Evolutionary conservation across 2,113 vertebrate species (phyloP).

Genomic region (Ceratotherium simum): DNA sequence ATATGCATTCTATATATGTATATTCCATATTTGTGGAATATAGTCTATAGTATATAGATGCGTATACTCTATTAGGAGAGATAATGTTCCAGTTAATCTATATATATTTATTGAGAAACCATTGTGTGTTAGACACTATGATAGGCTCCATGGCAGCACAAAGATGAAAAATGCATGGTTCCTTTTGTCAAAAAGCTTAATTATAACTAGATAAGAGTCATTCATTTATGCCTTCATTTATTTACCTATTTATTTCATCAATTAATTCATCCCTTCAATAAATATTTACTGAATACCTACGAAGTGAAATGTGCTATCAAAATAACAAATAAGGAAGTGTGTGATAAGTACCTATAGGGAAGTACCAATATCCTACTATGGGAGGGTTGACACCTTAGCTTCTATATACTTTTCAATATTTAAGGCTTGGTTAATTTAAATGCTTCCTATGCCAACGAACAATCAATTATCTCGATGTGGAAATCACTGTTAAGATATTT

Average conservation of each 20-base stretch:
- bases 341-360: background rate
- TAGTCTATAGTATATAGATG: background rate
- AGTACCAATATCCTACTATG: background rate
- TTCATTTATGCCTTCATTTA: background rate
- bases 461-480: background rate
- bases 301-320: background rate
- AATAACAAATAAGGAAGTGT: background rate
- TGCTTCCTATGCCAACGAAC: background rate
- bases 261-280: background rate
- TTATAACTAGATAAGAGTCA: background rate
- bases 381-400: background rate
- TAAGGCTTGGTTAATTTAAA: background rate
- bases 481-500: background rate
- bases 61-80: background rate
- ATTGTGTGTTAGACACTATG: background rate
- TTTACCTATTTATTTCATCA: background rate
- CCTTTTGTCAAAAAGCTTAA: background rate
- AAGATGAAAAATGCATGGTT: background rate
- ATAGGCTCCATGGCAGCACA: background rate
- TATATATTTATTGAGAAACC: background rate
- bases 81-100: background rate
- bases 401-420: background rate
- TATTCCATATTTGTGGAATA: background rate
- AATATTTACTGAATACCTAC: background rate
- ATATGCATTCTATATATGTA: background rate